Conservation (phyloP, 1,140 invertebrate species). For the Lordiphosa clarofinis region DNA sequence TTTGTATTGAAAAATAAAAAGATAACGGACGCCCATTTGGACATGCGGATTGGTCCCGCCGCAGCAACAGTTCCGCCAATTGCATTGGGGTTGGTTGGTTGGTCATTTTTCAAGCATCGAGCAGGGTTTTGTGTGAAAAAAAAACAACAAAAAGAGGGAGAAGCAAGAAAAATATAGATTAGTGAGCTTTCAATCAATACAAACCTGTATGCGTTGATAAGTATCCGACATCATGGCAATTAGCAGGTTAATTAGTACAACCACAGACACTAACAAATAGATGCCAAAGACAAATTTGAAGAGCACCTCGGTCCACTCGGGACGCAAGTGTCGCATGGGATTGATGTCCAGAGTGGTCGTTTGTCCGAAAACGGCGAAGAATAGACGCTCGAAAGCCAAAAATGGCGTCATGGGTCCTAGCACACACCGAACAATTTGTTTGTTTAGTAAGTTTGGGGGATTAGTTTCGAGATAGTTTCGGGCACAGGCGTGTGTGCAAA, state of each 20-base stretch:
- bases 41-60: slow-evolving; percentile 45
- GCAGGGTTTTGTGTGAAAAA: slow-evolving; percentile 7
- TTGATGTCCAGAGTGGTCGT: slow-evolving; percentile 93
- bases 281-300: slow-evolving; percentile 95
- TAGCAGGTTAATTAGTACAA: slow-evolving; percentile 98
- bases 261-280: slow-evolving; percentile 98
- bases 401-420: slow-evolving; percentile 91
- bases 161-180: slow-evolving; percentile 55
- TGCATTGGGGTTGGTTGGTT: slow-evolving; percentile 8
- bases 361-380: slow-evolving; percentile 98
- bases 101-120: slow-evolving; percentile 4
- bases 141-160: slow-evolving; percentile 32
- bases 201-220: slow-evolving; percentile 96
- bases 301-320: slow-evolving; percentile 88
- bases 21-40: slow-evolving; percentile 71
- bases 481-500: slow-evolving; percentile 71
- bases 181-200: slow-evolving; percentile 64
- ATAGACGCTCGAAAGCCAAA: slow-evolving; percentile 96
- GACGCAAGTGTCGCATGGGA: slow-evolving; percentile 84
- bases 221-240: slow-evolving; percentile 99
- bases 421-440: slow-evolving; percentile 36
- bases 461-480: slow-evolving; percentile 24
- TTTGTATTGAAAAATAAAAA: slow-evolving; percentile 74
- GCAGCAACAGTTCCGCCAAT: slow-evolving; percentile 12
- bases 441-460: slow-evolving; percentile 17